Evolutionary conservation across 2,797 vertebrate species (phyloP), one percentile per base, ranked within the genome.

Genomic region (Brachyrhaphis roseni): DNA sequence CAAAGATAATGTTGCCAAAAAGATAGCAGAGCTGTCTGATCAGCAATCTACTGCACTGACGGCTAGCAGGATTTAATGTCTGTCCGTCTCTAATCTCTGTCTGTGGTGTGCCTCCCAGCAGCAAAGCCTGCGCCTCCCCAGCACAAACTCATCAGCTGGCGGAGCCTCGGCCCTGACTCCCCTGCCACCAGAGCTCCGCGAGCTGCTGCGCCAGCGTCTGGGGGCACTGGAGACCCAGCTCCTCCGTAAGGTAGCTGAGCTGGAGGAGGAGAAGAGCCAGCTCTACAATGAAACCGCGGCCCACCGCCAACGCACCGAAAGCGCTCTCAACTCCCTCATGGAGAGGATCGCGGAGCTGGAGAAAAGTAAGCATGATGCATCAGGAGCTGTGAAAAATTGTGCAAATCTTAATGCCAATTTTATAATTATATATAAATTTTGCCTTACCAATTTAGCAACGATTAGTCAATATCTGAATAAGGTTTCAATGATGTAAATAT

Each of bases 281-380:
- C 97, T 99, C n/a, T 98, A 97, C 94, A 99, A 99, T 0, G 98
- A 99, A 94, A 99, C 97, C 0, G 96, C 97, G 0, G 97, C 96
- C 75, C 98, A 99, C 87, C 95, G 98, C 77, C 97, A 98, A 90
- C 97, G 96, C 94, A 99, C 98, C 0, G 98, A 99, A 91, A 97
- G 88, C 31, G 92, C 96, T 8, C 92, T 99, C 86, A 97, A 97
- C n/a, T 95, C 97, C 0, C 94, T 99, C 90, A 94, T 98, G 85
- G 97, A 98, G 92, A 96, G 98, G 88, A 98, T 99, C 90, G 94
- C 96, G 0, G 98, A 99, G 86, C 93, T 99, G 3, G 98, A 99
- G 92, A 97, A 96, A 96, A 98, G 98, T 99, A 94, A 82, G 74
- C 18, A 92, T 68, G 51, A 82, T 43, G 81, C 76, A 86, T 86